Conservation (phyloP, 2,888 invertebrate genomes). For the Orchesellides sinensis region DNA sequence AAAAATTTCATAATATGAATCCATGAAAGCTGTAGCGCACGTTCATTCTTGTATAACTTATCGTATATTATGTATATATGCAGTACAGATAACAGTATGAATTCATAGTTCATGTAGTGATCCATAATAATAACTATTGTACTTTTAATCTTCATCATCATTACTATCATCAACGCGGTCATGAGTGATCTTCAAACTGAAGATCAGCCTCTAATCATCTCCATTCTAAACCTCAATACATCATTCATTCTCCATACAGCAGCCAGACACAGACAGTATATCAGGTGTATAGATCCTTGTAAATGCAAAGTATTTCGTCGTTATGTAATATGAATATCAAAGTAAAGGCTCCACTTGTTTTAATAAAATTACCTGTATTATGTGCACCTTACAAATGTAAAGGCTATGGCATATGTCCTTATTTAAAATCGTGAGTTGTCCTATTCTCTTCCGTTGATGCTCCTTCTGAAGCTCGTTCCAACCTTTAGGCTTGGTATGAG, state of each 20-base stretch:
- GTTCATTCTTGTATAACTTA: too few species aligned
- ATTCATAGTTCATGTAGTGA: neutral
- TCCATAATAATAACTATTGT: slow-evolving; percentile 40
- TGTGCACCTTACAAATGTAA: neutral
- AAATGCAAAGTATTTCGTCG: neutral
- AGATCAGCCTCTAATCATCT: slow-evolving; percentile 57
- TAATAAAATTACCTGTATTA: neutral
- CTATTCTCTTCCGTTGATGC: slow-evolving; percentile 10
- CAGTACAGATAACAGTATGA: neutral
- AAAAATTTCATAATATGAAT: slow-evolving; percentile 49
- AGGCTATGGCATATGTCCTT: neutral
- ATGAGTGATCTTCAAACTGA: slow-evolving; percentile 7
- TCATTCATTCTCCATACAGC: slow-evolving; percentile 30
- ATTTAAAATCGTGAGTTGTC: slow-evolving; percentile 49
- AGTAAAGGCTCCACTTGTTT: slow-evolving; percentile 23
- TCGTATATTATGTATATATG: too few species aligned
- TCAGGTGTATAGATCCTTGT: slow-evolving; percentile 35
- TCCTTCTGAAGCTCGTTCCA: neutral
- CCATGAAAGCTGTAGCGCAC: too few species aligned
- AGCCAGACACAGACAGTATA: slow-evolving; percentile 20
- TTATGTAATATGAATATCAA: slow-evolving; percentile 9
- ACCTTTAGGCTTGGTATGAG: too few species aligned
- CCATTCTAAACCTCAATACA: slow-evolving; percentile 45
- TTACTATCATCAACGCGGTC: slow-evolving; percentile 33
- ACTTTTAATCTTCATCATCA: slow-evolving; percentile 61